phyloP scores from a whole-genome alignment of 2,888 invertebrate genomes.

The Lasioglossum marginatum region DNA sequence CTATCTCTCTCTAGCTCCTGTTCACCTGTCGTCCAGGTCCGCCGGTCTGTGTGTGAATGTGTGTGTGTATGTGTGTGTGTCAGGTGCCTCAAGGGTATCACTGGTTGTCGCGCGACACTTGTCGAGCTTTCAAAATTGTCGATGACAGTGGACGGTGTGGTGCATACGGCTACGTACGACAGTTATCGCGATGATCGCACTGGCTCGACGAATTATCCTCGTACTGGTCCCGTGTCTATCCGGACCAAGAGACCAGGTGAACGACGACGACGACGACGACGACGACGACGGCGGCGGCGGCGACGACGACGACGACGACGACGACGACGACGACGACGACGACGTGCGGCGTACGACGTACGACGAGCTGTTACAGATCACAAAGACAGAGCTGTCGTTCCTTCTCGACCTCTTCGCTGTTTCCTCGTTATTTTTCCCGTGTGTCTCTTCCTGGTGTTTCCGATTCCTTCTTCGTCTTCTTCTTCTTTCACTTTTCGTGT shows the following conservation, averaged over 20 bases:
- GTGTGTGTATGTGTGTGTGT: background rate
- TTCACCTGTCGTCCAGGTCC: slow-evolving; percentile 17
- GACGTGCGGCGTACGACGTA: slow-evolving; percentile 1
- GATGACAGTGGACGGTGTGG: slow-evolving; percentile 47
- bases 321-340: background rate
- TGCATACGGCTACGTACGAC: slow-evolving; percentile 10
- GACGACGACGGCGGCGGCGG: background rate
- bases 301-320: slow-evolving; percentile 2
- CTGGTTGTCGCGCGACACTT: slow-evolving; percentile 13
- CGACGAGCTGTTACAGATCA: slow-evolving; percentile 25
- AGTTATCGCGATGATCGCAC: slow-evolving; percentile 46
- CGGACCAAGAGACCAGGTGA: slow-evolving; percentile 51
- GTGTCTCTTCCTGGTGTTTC: background rate
- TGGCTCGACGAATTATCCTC: slow-evolving; percentile 30
- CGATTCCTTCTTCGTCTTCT: slow-evolving; percentile 16
- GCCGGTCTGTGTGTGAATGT: background rate
- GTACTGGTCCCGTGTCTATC: slow-evolving; percentile 58
- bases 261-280: slow-evolving; percentile 12
- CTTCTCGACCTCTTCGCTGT: slow-evolving; percentile 62
- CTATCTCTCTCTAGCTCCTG: background rate
- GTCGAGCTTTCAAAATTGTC: slow-evolving; percentile 33
- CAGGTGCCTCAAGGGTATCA: background rate
- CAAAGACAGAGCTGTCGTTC: slow-evolving; percentile 47
- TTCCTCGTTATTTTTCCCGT: slow-evolving; percentile 26
- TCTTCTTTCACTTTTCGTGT: slow-evolving; percentile 24